phyloP scores from a whole-genome alignment of 2,888 invertebrate species.

The Netelia fuscicornis region DNA sequence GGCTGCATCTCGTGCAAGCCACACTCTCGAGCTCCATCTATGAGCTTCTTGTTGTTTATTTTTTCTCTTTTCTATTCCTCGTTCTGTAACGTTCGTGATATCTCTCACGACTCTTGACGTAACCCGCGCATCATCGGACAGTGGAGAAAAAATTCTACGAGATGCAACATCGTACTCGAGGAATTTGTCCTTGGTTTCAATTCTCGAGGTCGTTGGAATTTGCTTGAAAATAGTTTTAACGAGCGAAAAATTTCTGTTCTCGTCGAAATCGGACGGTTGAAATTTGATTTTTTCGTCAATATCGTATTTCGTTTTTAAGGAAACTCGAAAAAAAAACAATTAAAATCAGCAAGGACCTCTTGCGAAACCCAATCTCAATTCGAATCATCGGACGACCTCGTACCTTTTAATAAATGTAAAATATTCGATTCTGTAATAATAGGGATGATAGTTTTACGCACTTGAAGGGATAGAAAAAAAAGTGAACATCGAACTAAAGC shows the following conservation, averaged over 20 bases:
- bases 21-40: neutral
- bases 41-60: neutral
- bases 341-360: no score
- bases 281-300: no score
- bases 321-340: no score
- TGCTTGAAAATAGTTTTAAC: no score
- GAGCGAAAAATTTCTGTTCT: no score
- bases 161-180: neutral
- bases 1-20: constrained; percentile 43
- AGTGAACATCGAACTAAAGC: neutral
- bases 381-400: neutral
- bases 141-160: constrained; percentile 1
- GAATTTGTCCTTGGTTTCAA: neutral
- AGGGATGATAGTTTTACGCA: constrained; percentile 33
- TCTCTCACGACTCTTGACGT: neutral
- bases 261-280: no score
- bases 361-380: no score
- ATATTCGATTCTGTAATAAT: constrained; percentile 42
- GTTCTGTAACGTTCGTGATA: constrained; percentile 24
- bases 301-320: no score
- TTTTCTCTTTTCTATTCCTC: neutral
- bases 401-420: neutral
- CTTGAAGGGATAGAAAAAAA: neutral
- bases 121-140: neutral
- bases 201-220: neutral